A percentile compares a stretch with the other conserved stretches of the same genome.
Evolutionary conservation across 2,113 vertebrate species (phyloP).

Genomic region (Clupea harengus): DNA sequence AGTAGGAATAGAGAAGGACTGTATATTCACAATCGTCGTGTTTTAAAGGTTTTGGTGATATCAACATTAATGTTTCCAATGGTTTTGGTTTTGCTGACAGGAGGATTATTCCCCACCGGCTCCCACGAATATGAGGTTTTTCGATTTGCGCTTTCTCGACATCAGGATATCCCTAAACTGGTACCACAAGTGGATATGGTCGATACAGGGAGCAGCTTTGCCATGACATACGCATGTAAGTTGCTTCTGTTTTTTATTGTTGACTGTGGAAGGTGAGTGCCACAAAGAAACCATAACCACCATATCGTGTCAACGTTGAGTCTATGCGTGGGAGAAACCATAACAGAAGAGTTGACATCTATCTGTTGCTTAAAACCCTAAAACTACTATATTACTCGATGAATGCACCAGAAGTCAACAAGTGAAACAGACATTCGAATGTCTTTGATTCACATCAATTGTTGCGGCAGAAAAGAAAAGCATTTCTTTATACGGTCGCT

Average conservation of each 20-base stretch:
- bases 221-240: slow-evolving; percentile 99
- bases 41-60: background rate
- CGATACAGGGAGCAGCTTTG: slow-evolving; percentile 95
- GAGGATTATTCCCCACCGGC: slow-evolving; percentile 92
- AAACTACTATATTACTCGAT: background rate
- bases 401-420: background rate
- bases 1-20: background rate
- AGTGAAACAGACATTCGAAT: background rate
- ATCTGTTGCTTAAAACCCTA: background rate
- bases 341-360: slow-evolving; percentile 11
- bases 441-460: background rate
- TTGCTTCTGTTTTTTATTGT: slow-evolving; percentile 45
- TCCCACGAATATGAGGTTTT: slow-evolving; percentile 98
- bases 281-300: background rate
- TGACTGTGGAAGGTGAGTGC: background rate
- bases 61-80: slow-evolving; percentile 13
- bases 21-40: background rate
- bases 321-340: background rate
- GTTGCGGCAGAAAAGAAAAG: background rate
- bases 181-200: slow-evolving; percentile 98
- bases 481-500: background rate
- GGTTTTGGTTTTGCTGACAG: slow-evolving; percentile 57
- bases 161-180: slow-evolving; percentile 93
- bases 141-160: slow-evolving; percentile 89
- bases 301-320: background rate